Evolutionary conservation across 2,113 vertebrate species (phyloP).

Genomic region (Cochlearius cochlearius): DNA sequence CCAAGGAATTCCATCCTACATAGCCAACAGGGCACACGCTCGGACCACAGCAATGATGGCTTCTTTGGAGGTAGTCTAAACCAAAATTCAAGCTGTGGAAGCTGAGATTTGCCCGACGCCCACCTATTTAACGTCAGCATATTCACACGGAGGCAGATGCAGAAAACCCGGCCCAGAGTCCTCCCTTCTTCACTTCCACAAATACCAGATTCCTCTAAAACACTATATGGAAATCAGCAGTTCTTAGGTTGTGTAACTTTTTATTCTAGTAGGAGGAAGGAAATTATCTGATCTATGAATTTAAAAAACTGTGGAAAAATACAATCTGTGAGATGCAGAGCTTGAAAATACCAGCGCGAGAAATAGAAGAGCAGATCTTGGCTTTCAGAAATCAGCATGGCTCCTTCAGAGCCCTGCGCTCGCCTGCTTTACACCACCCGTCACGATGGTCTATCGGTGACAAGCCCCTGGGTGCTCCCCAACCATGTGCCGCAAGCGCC

Average conservation of each 20-base stretch:
- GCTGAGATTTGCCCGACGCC: not conserved
- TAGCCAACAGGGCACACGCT: not conserved
- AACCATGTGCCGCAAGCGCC: accelerated
- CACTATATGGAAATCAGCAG: not conserved
- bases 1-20: not conserved
- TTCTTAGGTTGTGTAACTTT: not conserved
- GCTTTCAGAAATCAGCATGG: not conserved
- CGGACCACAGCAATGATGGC: not conserved
- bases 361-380: not conserved
- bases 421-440: not conserved
- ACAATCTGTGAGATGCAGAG: not conserved
- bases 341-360: not conserved
- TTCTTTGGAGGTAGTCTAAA: not conserved
- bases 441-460: accelerated
- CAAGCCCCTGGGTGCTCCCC: not conserved
- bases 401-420: not conserved
- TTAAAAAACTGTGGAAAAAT: slow-evolving; percentile 22
- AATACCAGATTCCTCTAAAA: not conserved
- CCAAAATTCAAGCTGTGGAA: not conserved
- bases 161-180: not conserved
- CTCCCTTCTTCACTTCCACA: not conserved
- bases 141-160: not conserved
- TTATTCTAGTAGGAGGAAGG: slow-evolving; percentile 5
- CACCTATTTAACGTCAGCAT: not conserved
- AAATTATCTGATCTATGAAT: slow-evolving; percentile 26